Evolutionary conservation across 30 jellyfish, hydroid and myxozoan genomes (phyloP), one percentile per base, ranked within the genome.

Genomic region (Aurelia aurita complex sp. Pacific): DNA sequence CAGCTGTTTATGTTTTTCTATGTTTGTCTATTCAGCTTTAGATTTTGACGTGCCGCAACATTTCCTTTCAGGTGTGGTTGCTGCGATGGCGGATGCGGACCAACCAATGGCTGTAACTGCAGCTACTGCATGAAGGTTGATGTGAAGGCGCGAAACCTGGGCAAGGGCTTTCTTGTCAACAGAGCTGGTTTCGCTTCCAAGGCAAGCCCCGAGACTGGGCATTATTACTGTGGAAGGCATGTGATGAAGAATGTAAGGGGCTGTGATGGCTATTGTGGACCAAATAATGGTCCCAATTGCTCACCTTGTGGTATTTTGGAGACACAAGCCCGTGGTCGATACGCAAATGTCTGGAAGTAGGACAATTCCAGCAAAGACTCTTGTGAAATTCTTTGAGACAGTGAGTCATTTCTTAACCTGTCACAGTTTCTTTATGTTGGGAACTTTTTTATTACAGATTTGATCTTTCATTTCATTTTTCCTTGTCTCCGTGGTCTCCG

Each of bases 101-200:
- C 93, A n/a, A 77, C 95, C 33, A 77, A 75, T 77, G 95, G 95
- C 14, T 85, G 95, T 53, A 85, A 85, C 75, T 85, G 95, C 66
- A 23, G 83, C 29, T 18, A 77, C 5, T 85, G 95, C 68, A 85
- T 85, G 95, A 63, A 50, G 38, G n/a, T 85, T 14, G 95, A 76
- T 67, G 46, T 85, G 35, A 62, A 51, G 32, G 52, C 75, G 73
- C 72, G 95, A 38, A 17, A 29, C 16, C 75, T 85, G 23, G 76
- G 80, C 77, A 32, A 23, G 18, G 66, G 46, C 50, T 83, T 85
- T 85, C 61, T 53, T 60, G 85, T 83, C 52, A 83, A 83, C 66
- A 52, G 90, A 2, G 82, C 51, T 19, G 93, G 93, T 7, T 57
- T 34, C 23, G 16, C 93, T 7, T 29, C 83, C 38, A 40, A 82